These are phyloP conservation scores for Nipponacmea schrenckii DNA, from an alignment of 2,888 invertebrate species.

Conservation along the genomic window DNA sequence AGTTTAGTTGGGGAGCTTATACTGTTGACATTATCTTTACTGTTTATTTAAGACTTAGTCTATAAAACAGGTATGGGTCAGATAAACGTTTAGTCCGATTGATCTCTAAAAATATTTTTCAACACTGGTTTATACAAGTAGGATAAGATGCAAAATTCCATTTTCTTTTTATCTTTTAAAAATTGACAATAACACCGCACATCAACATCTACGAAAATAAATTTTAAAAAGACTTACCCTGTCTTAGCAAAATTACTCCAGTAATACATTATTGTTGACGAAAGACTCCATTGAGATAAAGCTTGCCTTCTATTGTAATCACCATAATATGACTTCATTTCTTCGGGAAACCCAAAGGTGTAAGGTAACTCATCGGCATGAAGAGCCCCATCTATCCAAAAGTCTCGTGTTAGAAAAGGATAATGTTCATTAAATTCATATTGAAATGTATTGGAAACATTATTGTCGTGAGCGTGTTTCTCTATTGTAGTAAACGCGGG, in stretches of 20 bases:
- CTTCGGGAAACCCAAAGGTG: neutral
- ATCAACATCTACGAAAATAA: too few species aligned
- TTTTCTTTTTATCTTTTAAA: neutral
- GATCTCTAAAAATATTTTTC: too few species aligned
- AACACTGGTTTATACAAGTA: too few species aligned
- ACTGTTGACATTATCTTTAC: too few species aligned
- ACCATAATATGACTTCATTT: neutral
- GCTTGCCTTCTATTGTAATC: neutral
- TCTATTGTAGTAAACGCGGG: neutral
- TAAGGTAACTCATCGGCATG: neutral
- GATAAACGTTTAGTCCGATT: too few species aligned
- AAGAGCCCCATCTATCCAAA: neutral
- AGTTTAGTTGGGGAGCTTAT: too few species aligned
- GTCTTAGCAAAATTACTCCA: slow-evolving; percentile 2
- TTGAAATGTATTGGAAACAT: neutral
- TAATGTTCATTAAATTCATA: neutral
- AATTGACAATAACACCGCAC: neutral
- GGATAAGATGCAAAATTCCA: too few species aligned
- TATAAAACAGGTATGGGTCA: too few species aligned
- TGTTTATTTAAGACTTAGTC: too few species aligned
- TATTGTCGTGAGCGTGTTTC: neutral
- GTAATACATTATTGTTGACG: neutral
- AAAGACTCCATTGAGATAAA: neutral
- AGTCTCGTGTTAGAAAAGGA: neutral
- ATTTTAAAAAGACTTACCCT: neutral